A percentile compares a stretch with the other conserved stretches of the same genome.
Evolutionary conservation across 2,797 vertebrate genomes (phyloP).

Genomic region (Saxicola maurus): DNA sequence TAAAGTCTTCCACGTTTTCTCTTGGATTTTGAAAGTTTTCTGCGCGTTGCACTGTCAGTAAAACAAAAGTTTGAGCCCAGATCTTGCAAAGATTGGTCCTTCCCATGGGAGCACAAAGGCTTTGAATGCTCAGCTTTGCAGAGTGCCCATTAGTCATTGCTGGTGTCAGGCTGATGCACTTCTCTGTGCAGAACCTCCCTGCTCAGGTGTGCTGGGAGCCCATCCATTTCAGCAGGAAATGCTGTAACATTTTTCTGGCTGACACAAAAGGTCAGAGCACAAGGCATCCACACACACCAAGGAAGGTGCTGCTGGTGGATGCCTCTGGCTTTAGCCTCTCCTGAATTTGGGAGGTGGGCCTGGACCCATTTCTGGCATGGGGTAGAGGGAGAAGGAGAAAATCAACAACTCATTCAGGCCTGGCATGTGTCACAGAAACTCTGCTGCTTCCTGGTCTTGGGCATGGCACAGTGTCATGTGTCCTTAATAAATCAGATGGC

Average conservation of each 20-base stretch:
- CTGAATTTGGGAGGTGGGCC: neutral
- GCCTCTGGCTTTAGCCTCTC: neutral
- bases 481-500: neutral
- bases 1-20: neutral
- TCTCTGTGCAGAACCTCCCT: neutral
- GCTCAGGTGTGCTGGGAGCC: neutral
- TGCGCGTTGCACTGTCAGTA: fast-evolving
- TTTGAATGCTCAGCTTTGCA: neutral
- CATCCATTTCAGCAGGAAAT: neutral
- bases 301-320: fast-evolving
- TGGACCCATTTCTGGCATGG: neutral
- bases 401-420: neutral
- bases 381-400: neutral
- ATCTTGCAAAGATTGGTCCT: fast-evolving
- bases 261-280: neutral
- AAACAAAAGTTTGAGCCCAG: neutral
- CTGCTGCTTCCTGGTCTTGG: neutral
- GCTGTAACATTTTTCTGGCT: neutral
- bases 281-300: fast-evolving
- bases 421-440: neutral
- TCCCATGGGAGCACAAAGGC: neutral
- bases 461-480: neutral
- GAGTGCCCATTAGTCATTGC: neutral
- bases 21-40: neutral
- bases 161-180: neutral